A percentile compares a stretch with the other conserved stretches of the same genome.
Conservation (phyloP, 2,797 vertebrate species). For the Lacerta agilis region DNA sequence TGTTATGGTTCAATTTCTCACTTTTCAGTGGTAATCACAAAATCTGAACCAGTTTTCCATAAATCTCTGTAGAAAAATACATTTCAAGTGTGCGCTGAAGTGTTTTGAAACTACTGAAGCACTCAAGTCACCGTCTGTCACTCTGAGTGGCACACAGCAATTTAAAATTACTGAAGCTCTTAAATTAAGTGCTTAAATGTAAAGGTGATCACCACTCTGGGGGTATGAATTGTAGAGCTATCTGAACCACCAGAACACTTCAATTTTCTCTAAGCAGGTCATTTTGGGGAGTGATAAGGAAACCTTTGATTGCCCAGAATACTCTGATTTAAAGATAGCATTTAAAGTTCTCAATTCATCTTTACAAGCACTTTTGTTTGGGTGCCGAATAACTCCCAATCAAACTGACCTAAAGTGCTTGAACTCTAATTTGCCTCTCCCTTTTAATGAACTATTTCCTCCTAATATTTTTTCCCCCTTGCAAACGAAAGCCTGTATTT, state of each 20-base stretch:
- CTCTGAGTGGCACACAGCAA: conserved; percentile 71
- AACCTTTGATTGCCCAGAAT: conserved; percentile 72
- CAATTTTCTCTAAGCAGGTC: conserved; percentile 78
- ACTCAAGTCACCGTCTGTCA: conserved; percentile 69
- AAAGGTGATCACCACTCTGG: conserved; percentile 78
- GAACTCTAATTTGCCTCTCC: conserved; percentile 37
- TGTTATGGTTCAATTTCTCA: conserved; percentile 51
- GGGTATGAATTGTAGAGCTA: conserved; percentile 71
- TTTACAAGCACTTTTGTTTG: conserved; percentile 62
- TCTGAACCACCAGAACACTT: conserved; percentile 70
- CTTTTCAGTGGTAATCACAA: conserved; percentile 68
- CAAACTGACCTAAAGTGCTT: conserved; percentile 52
- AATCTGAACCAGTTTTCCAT: conserved; percentile 67
- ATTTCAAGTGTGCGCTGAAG: conserved; percentile 62
- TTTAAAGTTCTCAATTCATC: conserved; percentile 62
- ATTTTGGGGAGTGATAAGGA: conserved; percentile 76
- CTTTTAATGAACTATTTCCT: conserved; percentile 49
- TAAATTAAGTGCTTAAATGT: conserved; percentile 79
- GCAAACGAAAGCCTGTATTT: conserved; percentile 26
- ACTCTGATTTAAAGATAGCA: conserved; percentile 71
- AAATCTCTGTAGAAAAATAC: conserved; percentile 66
- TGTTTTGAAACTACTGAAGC: conserved; percentile 72
- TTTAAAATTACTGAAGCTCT: conserved; percentile 81
- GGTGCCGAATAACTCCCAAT: conserved; percentile 49
- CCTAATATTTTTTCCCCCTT: conserved; percentile 44